Evolutionary conservation across 2,888 invertebrate species (phyloP).

Genomic region (Ypsolopha scabrella): DNA sequence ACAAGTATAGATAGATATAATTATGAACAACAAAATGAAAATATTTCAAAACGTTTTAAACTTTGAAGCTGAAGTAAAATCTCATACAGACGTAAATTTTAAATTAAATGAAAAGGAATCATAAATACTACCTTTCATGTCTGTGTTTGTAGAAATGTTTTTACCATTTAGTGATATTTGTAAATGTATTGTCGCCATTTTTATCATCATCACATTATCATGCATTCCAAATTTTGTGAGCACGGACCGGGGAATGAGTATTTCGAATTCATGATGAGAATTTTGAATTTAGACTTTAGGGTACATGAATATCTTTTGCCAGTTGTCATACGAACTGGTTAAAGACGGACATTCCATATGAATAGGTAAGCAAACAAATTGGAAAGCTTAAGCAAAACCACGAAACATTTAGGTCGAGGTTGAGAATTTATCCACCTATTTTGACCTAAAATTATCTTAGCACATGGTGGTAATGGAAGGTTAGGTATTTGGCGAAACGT

Average conservation of each 20-base stretch:
- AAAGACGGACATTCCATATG: slow-evolving; percentile 18
- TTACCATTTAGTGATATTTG: slow-evolving; percentile 55
- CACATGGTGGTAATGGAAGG: slow-evolving; percentile 62
- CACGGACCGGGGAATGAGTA: slow-evolving; percentile 63
- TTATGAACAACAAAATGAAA: slow-evolving; percentile 9
- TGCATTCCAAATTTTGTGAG: slow-evolving; percentile 55
- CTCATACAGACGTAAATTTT: slow-evolving; percentile 27
- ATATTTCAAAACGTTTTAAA: slow-evolving; percentile 16
- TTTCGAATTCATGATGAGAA: slow-evolving; percentile 19
- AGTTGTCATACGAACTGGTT: slow-evolving; percentile 54
- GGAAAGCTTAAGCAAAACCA: slow-evolving; percentile 33
- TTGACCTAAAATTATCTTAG: slow-evolving; percentile 33
- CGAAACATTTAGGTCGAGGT: slow-evolving; percentile 13
- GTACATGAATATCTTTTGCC: slow-evolving; percentile 17
- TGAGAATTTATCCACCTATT: background rate
- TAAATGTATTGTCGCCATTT: slow-evolving; percentile 48
- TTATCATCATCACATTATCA: slow-evolving; percentile 41
- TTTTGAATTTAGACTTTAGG: background rate
- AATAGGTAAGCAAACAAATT: slow-evolving; percentile 45
- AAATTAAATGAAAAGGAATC: slow-evolving; percentile 48
- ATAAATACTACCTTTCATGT: slow-evolving; percentile 63
- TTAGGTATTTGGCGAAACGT: slow-evolving; percentile 61
- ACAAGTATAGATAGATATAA: background rate
- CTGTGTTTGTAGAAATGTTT: slow-evolving; percentile 54
- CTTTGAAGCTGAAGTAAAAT: slow-evolving; percentile 26